Conservation (phyloP, 2,797 vertebrate genomes). For the Echeneis naucrates region DNA sequence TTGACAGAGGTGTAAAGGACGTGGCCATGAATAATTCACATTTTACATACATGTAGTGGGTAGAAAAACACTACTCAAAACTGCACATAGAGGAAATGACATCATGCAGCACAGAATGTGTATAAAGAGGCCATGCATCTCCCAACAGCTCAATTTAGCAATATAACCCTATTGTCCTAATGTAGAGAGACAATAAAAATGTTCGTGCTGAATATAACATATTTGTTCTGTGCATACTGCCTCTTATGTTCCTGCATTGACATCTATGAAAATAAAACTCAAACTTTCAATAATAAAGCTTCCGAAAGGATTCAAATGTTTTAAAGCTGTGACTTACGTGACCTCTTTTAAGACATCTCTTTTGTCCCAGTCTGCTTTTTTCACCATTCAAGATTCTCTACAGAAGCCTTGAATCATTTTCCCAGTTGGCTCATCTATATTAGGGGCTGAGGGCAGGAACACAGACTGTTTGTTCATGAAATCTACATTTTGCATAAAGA, state of each 20-base stretch:
- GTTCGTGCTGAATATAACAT: slow-evolving; percentile 18
- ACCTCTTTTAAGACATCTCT: slow-evolving; percentile 45
- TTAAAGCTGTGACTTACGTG: slow-evolving; percentile 30
- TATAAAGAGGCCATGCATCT: slow-evolving; percentile 23
- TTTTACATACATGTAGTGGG: slow-evolving; percentile 35
- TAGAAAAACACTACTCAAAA: slow-evolving; percentile 31
- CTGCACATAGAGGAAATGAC: slow-evolving; percentile 19
- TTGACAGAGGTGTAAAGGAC: slow-evolving; percentile 41
- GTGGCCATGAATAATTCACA: slow-evolving; percentile 64
- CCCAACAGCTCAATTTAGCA: slow-evolving; percentile 20
- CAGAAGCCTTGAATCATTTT: slow-evolving; percentile 37
- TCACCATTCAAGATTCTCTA: slow-evolving; percentile 30
- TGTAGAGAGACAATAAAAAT: slow-evolving; percentile 21
- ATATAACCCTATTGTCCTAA: slow-evolving; percentile 20
- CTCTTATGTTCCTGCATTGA: background rate
- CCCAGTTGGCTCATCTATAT: slow-evolving; percentile 5
- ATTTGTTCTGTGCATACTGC: background rate
- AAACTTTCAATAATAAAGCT: slow-evolving; percentile 8
- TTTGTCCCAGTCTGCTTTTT: slow-evolving; percentile 36
- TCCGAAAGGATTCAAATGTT: slow-evolving; percentile 22
- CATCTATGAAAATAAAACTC: slow-evolving; percentile 22
- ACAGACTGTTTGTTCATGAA: slow-evolving; percentile 62
- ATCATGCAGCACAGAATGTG: slow-evolving; percentile 16
- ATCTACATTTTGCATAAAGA: slow-evolving; percentile 68
- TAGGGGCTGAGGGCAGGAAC: slow-evolving; percentile 35